These are phyloP conservation scores for Temnopleurus reevesii DNA, from an alignment of 53 echinoderm and acorn worm species.

Conservation along the genomic window DNA sequence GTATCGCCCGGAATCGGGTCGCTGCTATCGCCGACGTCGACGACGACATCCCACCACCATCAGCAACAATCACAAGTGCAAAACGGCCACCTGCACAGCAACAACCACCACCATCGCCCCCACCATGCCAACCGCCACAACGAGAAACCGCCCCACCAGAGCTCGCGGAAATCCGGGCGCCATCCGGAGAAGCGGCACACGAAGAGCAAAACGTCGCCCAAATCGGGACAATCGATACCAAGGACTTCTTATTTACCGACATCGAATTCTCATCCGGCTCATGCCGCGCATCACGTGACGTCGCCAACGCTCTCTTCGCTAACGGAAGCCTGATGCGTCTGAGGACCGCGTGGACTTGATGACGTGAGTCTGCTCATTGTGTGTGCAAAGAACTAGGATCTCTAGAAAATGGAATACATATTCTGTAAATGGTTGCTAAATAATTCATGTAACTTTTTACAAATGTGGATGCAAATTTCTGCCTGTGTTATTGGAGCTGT, in stretches of 20 bases:
- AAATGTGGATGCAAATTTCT: constrained; percentile 53
- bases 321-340: constrained; percentile 36
- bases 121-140: constrained; percentile 10
- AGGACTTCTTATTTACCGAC: constrained; percentile 51
- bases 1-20: constrained; percentile 29
- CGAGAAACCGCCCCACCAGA: constrained; percentile 29
- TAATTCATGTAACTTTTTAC: constrained; percentile 32
- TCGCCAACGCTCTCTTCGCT: constrained; percentile 38
- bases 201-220: constrained; percentile 23
- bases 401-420: constrained; percentile 40
- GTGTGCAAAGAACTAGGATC: constrained; percentile 34
- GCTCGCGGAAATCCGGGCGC: constrained; percentile 4
- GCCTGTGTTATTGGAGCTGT: constrained; percentile 43
- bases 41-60: too few species aligned
- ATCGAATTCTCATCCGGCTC: constrained; percentile 38
- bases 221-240: constrained; percentile 43
- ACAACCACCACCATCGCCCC: constrained; percentile 20
- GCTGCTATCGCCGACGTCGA: constrained; percentile 23
- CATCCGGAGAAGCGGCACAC: constrained; percentile 18
- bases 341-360: not conserved
- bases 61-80: constrained; percentile 3
- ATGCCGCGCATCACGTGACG: constrained; percentile 12
- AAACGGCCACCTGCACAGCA: not conserved
- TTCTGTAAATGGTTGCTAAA: constrained; percentile 45
- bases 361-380: constrained; percentile 24